phyloP scores from a whole-genome alignment of 2,113 vertebrate species.

The Synodontis membranacea region DNA sequence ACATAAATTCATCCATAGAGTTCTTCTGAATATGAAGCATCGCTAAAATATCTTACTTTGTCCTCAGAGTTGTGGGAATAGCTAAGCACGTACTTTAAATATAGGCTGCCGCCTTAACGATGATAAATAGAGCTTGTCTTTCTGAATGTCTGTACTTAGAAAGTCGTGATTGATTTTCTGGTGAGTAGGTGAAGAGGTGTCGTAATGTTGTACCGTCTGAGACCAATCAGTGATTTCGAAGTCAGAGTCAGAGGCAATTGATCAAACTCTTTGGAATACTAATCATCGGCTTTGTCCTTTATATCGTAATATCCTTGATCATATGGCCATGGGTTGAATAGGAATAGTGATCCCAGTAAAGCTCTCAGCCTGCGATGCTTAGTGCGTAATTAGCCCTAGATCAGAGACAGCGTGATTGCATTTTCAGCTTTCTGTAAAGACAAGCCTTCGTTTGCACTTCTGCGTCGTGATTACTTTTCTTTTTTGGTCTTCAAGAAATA shows the following conservation, averaged over 20 bases:
- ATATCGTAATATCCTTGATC: not conserved
- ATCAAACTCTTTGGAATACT: not conserved
- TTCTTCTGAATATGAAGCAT: not conserved
- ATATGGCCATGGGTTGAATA: conserved; percentile 10
- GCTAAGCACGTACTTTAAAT: not conserved
- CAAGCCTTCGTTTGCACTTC: conserved; percentile 1
- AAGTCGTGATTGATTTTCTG: conserved; percentile 14
- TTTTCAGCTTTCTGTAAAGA: conserved; percentile 28
- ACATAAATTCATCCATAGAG: not conserved
- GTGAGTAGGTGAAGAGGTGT: conserved; percentile 8
- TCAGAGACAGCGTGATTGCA: not conserved
- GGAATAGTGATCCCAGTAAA: conserved; percentile 17
- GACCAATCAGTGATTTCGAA: conserved; percentile 17
- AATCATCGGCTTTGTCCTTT: not conserved
- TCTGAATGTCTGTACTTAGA: conserved; percentile 9
- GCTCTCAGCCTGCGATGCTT: not conserved
- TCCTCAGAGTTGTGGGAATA: not conserved
- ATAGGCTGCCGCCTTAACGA: not conserved
- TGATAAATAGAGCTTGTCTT: conserved; percentile 16
- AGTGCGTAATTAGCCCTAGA: not conserved
- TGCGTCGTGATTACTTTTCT: not conserved
- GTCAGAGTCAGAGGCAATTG: conserved; percentile 2
- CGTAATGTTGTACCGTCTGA: not conserved
- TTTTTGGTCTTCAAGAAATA: conserved; percentile 26
- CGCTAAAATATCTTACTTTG: not conserved